Evolutionary conservation across 2,113 vertebrate genomes (phyloP).

Genomic region (Nothocercus nigrocapillus): DNA sequence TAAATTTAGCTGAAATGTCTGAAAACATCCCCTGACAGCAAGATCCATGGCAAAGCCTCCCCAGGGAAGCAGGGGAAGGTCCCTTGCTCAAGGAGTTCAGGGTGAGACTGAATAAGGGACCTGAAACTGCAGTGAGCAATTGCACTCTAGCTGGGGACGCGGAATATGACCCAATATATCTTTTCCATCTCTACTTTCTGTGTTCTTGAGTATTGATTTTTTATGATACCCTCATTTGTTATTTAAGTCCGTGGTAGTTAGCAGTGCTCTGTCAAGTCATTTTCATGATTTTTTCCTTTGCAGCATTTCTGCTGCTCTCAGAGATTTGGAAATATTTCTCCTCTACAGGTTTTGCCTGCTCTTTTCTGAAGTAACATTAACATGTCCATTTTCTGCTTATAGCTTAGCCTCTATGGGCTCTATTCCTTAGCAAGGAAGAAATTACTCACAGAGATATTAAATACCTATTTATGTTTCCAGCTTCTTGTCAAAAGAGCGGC

Average conservation of each 20-base stretch:
- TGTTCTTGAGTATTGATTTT: slow-evolving; percentile 44
- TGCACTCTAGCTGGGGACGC: not conserved
- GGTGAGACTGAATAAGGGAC: slow-evolving; percentile 34
- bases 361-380: not conserved
- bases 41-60: slow-evolving; percentile 42
- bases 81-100: slow-evolving; percentile 56
- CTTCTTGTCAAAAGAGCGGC: not conserved
- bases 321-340: not conserved
- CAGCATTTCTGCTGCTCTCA: not conserved
- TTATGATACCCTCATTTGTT: slow-evolving; percentile 32
- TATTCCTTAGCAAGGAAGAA: not conserved
- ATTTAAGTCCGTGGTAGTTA: slow-evolving; percentile 42
- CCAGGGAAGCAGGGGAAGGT: slow-evolving; percentile 44
- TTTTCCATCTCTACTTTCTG: slow-evolving; percentile 21
- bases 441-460: not conserved
- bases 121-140: not conserved
- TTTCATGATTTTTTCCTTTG: not conserved
- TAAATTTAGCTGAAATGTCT: slow-evolving; percentile 64
- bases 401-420: not conserved
- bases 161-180: slow-evolving; percentile 46
- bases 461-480: not conserved
- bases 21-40: slow-evolving; percentile 51
- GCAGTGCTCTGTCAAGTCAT: not conserved
- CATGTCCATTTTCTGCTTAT: not conserved
- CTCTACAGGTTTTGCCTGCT: not conserved